Conservation (phyloP, 2,888 invertebrate species). For the Cephus spinipes region DNA sequence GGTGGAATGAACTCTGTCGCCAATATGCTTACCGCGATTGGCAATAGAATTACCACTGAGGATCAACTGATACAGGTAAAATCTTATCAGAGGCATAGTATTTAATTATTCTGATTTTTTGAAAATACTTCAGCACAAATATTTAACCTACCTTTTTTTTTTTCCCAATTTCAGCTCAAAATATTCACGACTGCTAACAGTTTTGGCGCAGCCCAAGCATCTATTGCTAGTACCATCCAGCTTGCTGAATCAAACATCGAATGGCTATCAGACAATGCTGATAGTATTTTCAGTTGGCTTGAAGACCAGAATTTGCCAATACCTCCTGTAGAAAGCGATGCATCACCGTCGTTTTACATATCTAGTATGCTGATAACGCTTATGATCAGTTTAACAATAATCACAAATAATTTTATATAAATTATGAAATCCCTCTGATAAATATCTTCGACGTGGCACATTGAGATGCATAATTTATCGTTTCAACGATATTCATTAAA, state of each 20-base stretch:
- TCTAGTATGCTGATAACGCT: slow-evolving; percentile 22
- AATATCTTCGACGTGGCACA: not conserved
- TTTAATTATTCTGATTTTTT: not conserved
- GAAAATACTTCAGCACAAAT: not conserved
- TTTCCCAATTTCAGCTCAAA: not conserved
- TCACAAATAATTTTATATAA: slow-evolving; percentile 37
- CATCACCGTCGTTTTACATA: slow-evolving; percentile 68
- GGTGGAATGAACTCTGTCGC: not conserved
- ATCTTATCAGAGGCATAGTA: not conserved
- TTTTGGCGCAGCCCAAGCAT: not conserved
- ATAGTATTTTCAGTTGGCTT: not conserved
- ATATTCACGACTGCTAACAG: not conserved
- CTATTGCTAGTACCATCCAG: not conserved
- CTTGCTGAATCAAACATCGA: not conserved
- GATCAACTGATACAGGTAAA: slow-evolving; percentile 45
- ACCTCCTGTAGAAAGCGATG: slow-evolving; percentile 13
- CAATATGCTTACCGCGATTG: not conserved
- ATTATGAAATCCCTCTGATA: not conserved
- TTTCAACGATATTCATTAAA: not conserved
- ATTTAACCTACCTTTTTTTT: not conserved
- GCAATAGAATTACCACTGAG: slow-evolving; percentile 33
- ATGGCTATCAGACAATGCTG: not conserved
- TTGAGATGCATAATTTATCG: not conserved
- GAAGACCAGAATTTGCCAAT: not conserved
- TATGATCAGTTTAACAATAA: not conserved